Evolutionary conservation across 2,113 vertebrate genomes (phyloP).

Genomic region (Sarotherodon lohbergeri): DNA sequence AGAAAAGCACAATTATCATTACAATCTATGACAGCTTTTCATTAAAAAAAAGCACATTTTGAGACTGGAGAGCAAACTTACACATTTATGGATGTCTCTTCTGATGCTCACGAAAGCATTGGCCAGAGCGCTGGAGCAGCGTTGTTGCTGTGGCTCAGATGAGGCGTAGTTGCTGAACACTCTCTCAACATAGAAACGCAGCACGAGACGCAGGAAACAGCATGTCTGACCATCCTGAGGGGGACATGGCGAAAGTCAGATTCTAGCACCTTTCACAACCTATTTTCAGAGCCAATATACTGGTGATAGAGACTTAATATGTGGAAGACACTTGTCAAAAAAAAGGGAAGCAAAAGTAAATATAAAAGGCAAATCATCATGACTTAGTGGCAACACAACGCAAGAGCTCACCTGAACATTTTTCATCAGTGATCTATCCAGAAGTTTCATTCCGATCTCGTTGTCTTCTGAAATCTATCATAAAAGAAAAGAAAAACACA

Average conservation of each 20-base stretch:
- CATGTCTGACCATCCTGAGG: constrained; percentile 77
- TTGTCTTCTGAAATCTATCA: constrained; percentile 57
- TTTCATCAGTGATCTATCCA: constrained; percentile 44
- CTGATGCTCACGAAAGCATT: constrained; percentile 81
- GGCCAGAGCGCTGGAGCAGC: constrained; percentile 74
- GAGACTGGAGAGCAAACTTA: constrained; percentile 54
- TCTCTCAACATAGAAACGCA: constrained; percentile 84
- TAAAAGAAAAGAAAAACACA: neutral
- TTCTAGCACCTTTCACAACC: neutral
- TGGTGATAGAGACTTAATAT: neutral
- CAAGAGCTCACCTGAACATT: constrained; percentile 56
- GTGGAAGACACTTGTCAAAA: neutral
- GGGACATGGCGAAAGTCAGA: neutral
- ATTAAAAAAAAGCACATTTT: neutral
- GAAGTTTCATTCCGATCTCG: constrained; percentile 53
- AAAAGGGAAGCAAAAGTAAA: neutral
- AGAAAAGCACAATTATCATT: neutral
- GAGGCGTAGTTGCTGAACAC: constrained; percentile 81
- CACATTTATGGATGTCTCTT: constrained; percentile 75
- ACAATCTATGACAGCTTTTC: neutral
- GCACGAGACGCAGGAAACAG: constrained; percentile 79
- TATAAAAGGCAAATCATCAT: neutral
- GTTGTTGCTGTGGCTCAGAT: constrained; percentile 46
- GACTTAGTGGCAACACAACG: neutral
- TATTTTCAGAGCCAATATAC: neutral